Evolutionary conservation across 2,113 vertebrate species (phyloP), one percentile per base, ranked within the genome.

Genomic region (Megaceryle maxima): DNA sequence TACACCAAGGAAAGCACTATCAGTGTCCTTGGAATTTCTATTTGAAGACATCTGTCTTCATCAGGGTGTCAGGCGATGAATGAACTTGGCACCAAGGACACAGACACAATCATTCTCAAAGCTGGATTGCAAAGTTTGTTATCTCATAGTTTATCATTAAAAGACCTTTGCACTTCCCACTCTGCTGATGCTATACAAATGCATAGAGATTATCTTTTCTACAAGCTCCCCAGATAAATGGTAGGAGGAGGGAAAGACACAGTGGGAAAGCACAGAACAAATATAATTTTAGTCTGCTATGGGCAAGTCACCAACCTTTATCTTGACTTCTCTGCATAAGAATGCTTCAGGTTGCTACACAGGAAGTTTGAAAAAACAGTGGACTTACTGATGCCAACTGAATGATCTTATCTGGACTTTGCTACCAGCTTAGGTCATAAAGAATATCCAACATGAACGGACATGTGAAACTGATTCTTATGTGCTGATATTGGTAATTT

Each of bases 161-260:
- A 91, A 90, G 86, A 94, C 83, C 92, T 95, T 96, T 95, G 94
- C 17, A 56, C 75, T 79, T 63, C 6, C 33, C 18, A 2, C 22
- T 83, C 59, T 86, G 80, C 86, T 94, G 92, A 88, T 48, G 14
- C 46, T 60, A 4, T 16, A 39, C n/a, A 78, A 92, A 75, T 33
- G 13, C 21, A 3, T 5, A 48, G 41, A 20, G 43, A 59, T 74
- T 86, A 35, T 63, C 28, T 70, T 72, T 87, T n/a, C 56, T 55
- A 29, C n/a, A 55, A 35, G 15, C 10, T 70, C 15, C 50, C 10
- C 59, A 62, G 68, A 50, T 77, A 37, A 74, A 3, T 10, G 11
- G 35, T 75, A 22, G 37, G 17, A 88, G 33, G 55, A 93, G 24
- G 46, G 33, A 88, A 81, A 87, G 62, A 31, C 43, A 44, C 13